These are phyloP conservation scores for Macropus fuliginosus DNA, from an alignment of 2,797 vertebrate species.

Conservation along the genomic window DNA sequence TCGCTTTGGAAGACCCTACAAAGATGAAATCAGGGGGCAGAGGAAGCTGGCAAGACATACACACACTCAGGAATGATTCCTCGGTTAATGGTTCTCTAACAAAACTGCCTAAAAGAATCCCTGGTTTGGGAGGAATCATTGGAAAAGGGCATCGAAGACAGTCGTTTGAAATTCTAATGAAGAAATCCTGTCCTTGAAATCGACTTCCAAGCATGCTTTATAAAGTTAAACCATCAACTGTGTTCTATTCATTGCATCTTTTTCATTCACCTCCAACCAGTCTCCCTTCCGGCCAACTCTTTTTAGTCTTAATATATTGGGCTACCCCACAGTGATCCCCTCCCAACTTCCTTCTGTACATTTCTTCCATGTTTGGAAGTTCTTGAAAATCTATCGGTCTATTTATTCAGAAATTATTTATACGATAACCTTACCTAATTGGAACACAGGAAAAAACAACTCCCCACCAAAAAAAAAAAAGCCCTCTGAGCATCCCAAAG, in stretches of 20 bases:
- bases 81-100: neutral
- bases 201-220: neutral
- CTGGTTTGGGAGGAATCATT: neutral
- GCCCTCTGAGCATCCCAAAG: neutral
- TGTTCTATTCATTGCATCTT: neutral
- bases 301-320: neutral
- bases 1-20: conserved; percentile 74
- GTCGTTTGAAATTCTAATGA: neutral
- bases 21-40: conserved; percentile 67
- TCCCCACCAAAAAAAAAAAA: neutral
- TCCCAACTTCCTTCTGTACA: neutral
- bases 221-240: neutral
- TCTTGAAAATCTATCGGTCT: neutral
- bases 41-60: conserved; percentile 18
- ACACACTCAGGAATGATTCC: neutral
- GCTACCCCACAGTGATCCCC: neutral
- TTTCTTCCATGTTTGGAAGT: conserved; percentile 19
- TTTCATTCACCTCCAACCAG: neutral
- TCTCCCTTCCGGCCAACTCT: neutral
- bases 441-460: neutral
- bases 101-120: neutral
- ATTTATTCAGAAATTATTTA: neutral
- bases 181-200: neutral
- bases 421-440: neutral
- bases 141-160: neutral